Base-by-base conservation (phyloP, 2,797 vertebrate species). In the Cirrhinus molitorella region DNA sequence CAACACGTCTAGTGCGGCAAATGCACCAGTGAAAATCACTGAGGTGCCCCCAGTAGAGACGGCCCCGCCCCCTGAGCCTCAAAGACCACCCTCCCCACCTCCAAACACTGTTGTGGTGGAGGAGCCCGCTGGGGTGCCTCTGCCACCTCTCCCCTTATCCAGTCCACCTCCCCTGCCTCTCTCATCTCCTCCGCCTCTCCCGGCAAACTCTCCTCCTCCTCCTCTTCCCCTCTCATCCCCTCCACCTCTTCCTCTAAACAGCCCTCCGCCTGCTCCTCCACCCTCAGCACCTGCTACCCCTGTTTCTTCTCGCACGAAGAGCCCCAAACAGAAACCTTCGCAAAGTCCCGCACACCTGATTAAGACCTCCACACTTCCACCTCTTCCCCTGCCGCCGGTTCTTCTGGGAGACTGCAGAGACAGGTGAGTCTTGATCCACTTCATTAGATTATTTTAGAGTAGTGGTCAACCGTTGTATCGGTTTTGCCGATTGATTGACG, bases 321-420 rank as follows among this genome's bases (percentile, higher is more conserved):
- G 91, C 85, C 93, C 95, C 23, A 91, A 96, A 87, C 51, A 91
- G 71, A 5, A 87, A 92, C 92, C 95, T 3, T 25, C 90, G 1
- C 92, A 91, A 34, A 95, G 94, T 83, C 93, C 94, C 82, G 25
- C 91, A 0, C 86, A 95, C 16, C 93, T 96, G 68, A 92, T 97
- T 92, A 99, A 98, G 94, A 99, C 98, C 3, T 99, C 97, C 68
- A 99, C 98, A 1, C 92, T 99, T 91, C 98, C 98, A 80, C 98
- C 94, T 57, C 94, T 99, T 80, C 98, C 98, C 59, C 94, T 99
- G 63, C 98, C 98, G 28, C 98, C 98, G 23, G 85, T 95, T 89
- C 94, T 99, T 91, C 94, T 96, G 88, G 98, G 97, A 93, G 97
- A 97, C 85, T 90, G 96, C 94, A 95, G 97, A 92, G 97, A 96